Conservation (phyloP, 2,888 invertebrate species). For the Campoplex capitator region DNA sequence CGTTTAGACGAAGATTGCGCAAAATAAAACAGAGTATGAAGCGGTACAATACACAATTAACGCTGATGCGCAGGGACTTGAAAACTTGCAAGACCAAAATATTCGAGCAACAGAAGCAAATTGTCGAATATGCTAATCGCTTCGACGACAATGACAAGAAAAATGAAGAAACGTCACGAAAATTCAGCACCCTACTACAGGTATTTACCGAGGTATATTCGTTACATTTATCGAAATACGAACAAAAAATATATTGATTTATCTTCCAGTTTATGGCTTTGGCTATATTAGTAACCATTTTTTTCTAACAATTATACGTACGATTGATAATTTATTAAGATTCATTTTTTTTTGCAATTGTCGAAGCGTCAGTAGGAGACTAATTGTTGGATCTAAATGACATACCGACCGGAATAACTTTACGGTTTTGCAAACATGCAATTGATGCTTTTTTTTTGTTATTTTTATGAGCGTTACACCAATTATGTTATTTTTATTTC, state of each 20-base stretch:
- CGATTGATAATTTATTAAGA: neutral
- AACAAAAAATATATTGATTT: constrained; percentile 5
- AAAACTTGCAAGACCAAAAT: constrained; percentile 93
- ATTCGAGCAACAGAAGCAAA: constrained; percentile 93
- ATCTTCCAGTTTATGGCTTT: neutral
- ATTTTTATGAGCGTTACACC: neutral
- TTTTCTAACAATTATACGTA: too few relatives aligned
- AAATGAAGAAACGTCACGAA: constrained; percentile 94
- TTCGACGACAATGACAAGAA: constrained; percentile 96
- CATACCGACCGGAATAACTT: neutral
- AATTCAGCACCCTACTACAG: constrained; percentile 94
- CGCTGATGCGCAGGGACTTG: constrained; percentile 91
- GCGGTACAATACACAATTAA: constrained; percentile 93
- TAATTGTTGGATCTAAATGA: neutral
- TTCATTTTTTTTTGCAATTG: neutral
- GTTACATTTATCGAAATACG: constrained; percentile 48
- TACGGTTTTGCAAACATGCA: neutral
- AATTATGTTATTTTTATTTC: neutral
- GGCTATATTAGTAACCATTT: neutral
- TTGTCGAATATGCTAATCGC: constrained; percentile 92
- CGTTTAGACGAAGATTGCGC: constrained; percentile 93
- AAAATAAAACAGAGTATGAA: constrained; percentile 96
- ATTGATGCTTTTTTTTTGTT: neutral
- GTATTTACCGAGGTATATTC: constrained; percentile 85
- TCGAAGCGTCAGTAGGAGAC: neutral